phyloP scores from a whole-genome alignment of 2,797 vertebrate genomes.

The Lithobates sylvaticus region DNA sequence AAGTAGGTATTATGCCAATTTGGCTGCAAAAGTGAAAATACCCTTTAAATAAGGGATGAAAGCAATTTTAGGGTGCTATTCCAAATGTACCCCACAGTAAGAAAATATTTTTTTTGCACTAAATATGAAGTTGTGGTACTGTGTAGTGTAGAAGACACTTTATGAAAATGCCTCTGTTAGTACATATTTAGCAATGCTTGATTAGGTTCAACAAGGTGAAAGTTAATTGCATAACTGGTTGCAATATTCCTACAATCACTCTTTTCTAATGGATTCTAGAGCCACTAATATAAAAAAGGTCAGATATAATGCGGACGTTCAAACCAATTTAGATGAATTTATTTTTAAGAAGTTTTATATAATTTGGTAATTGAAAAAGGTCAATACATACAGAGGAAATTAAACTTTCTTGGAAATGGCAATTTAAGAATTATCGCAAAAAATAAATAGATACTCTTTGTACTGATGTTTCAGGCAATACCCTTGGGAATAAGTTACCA shows the following conservation, averaged over 20 bases:
- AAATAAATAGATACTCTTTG: constrained; percentile 21
- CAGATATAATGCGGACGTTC: constrained; percentile 26
- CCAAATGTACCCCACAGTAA: too few relatives aligned
- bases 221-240: constrained; percentile 40
- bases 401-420: constrained; percentile 31
- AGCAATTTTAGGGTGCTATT: too few relatives aligned
- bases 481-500: not conserved
- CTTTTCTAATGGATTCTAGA: constrained; percentile 41
- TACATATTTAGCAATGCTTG: constrained; percentile 27
- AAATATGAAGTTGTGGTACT: not conserved
- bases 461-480: not conserved
- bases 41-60: too few relatives aligned
- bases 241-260: constrained; percentile 37
- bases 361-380: constrained; percentile 45
- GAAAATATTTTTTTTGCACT: not conserved
- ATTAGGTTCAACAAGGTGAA: constrained; percentile 36
- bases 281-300: constrained; percentile 36
- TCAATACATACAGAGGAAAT: constrained; percentile 35
- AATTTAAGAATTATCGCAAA: constrained; percentile 27
- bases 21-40: too few relatives aligned
- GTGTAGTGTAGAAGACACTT: not conserved
- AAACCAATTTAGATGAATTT: constrained; percentile 48
- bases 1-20: too few relatives aligned
- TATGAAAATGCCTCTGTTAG: not conserved
- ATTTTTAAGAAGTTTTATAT: constrained; percentile 40